Percentiles rank a stretch among this genome's conserved stretches.
Evolutionary conservation across 2,797 vertebrate genomes (phyloP).

Genomic region (Psittacula derbiana): DNA sequence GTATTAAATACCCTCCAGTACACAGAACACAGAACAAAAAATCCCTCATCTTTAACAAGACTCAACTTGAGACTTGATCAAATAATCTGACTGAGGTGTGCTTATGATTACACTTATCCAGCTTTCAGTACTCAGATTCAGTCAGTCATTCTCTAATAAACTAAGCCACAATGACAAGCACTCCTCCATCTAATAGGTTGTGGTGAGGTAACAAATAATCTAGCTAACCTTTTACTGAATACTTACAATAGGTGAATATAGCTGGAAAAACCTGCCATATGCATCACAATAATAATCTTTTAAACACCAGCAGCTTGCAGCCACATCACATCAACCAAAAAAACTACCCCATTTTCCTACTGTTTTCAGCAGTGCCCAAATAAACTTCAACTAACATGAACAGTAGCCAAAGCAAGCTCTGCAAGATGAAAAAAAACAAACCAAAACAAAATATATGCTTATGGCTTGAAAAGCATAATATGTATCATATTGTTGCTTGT

Average conservation of each 20-base stretch:
- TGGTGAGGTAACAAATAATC: conserved; percentile 36
- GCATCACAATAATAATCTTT: conserved; percentile 21
- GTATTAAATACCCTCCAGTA: neutral
- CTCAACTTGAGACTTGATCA: conserved; percentile 36
- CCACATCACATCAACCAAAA: conserved; percentile 12
- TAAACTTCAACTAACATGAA: conserved; percentile 39
- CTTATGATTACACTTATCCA: conserved; percentile 31
- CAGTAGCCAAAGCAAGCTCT: conserved; percentile 54
- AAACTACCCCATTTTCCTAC: conserved; percentile 12
- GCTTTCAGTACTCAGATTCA: conserved; percentile 7
- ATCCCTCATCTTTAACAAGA: conserved; percentile 26
- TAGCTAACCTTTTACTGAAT: conserved; percentile 24
- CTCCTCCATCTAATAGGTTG: conserved; percentile 38
- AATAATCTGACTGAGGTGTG: neutral
- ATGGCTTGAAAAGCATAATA: neutral
- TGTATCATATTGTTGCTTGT: conserved; percentile 11
- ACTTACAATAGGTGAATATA: conserved; percentile 20
- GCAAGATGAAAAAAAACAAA: neutral
- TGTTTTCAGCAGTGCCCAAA: conserved; percentile 43
- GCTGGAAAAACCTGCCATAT: neutral
- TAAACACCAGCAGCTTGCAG: conserved; percentile 29
- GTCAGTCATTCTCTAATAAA: conserved; percentile 50
- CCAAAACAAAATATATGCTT: neutral
- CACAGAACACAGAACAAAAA: neutral
- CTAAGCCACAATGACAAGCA: conserved; percentile 44